Conservation (phyloP, 2,797 vertebrate genomes). For the Parambassis ranga region DNA sequence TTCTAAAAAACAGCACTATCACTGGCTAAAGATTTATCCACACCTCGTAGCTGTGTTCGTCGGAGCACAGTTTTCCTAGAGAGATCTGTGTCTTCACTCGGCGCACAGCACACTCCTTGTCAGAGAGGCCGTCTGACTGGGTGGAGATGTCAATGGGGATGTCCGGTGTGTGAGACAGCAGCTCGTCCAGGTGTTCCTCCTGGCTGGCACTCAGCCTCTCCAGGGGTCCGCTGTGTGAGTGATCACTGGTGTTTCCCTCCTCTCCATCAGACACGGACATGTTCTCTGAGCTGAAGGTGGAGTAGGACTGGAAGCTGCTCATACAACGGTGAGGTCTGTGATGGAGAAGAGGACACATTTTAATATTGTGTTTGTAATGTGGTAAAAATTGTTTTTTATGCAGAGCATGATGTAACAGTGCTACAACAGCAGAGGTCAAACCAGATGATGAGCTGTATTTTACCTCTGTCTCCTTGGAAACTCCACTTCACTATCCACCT, state of each 20-base stretch:
- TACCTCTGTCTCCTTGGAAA: constrained; percentile 98
- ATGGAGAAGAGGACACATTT: background rate
- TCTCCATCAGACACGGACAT: constrained; percentile 96
- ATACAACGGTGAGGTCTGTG: constrained; percentile 93
- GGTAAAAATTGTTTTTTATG: constrained; percentile 2
- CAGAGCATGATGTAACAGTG: background rate
- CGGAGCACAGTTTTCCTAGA: constrained; percentile 92
- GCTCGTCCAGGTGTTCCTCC: constrained; percentile 91
- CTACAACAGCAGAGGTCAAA: constrained; percentile 13
- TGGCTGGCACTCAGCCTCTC: constrained; percentile 86
- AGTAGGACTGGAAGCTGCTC: constrained; percentile 97
- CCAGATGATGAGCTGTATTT: constrained; percentile 33
- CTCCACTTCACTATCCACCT: constrained; percentile 99
- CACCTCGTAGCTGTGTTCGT: constrained; percentile 96
- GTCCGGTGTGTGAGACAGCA: constrained; percentile 94
- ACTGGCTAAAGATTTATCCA: background rate
- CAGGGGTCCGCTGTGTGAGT: constrained; percentile 90
- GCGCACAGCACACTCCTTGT: constrained; percentile 97
- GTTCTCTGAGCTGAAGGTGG: constrained; percentile 98
- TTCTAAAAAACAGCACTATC: background rate
- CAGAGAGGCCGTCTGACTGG: constrained; percentile 96
- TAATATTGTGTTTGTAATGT: background rate
- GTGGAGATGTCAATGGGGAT: constrained; percentile 98
- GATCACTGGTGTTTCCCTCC: constrained; percentile 99
- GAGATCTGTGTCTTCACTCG: constrained; percentile 99